Evolutionary conservation across 2,113 vertebrate genomes (phyloP).

Genomic region (Leptocoma aspasia): DNA sequence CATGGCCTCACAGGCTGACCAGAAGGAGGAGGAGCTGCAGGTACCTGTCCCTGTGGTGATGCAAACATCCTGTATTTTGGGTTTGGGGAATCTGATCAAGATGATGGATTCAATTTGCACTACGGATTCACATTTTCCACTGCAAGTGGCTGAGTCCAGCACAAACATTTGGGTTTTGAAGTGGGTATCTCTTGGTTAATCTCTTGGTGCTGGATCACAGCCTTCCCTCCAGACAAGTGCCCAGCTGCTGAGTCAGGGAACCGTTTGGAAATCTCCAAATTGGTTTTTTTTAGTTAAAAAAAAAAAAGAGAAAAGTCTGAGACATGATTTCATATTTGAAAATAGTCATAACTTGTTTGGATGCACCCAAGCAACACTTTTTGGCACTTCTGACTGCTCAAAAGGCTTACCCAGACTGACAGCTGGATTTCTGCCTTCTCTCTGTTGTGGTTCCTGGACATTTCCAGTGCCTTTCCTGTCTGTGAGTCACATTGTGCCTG

Average conservation of each 20-base stretch:
- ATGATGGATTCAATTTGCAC: neutral
- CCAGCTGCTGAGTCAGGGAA: neutral
- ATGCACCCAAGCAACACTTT: neutral
- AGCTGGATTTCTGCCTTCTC: neutral
- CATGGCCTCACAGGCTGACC: constrained; percentile 94
- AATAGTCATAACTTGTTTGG: neutral
- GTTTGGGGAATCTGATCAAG: neutral
- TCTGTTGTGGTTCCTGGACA: neutral
- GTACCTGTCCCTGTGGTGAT: constrained; percentile 35
- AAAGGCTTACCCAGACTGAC: neutral
- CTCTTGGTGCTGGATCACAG: neutral
- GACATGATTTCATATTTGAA: neutral
- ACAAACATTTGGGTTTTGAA: neutral
- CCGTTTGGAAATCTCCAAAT: neutral
- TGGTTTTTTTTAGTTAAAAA: neutral
- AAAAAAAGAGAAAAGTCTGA: neutral
- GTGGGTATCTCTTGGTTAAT: neutral
- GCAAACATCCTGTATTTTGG: neutral
- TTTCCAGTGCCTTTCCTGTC: neutral
- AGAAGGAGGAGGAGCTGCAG: constrained; percentile 97
- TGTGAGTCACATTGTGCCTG: neutral
- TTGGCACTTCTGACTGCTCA: neutral
- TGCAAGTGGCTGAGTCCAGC: neutral
- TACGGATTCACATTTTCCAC: neutral
- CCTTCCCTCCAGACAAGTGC: neutral